Percentiles rank a stretch among this genome's conserved stretches.
These are phyloP conservation scores for Fulmarus glacialis DNA, from an alignment of 2,113 vertebrate species.

Conservation along the genomic window DNA sequence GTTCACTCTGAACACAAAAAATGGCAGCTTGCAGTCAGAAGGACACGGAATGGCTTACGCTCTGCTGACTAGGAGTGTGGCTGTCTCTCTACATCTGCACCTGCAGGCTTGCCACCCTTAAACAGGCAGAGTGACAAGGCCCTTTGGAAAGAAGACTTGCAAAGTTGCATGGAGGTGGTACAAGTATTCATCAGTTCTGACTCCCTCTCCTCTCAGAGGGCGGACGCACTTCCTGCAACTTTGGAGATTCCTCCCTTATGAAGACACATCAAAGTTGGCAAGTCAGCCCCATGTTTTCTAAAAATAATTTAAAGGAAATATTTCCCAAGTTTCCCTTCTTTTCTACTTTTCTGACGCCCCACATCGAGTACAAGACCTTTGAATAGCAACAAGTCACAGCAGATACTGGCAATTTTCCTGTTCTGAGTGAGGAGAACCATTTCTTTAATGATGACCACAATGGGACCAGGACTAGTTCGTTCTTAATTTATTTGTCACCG, in stretches of 20 bases:
- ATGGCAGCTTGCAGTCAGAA: background rate
- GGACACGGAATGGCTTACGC: background rate
- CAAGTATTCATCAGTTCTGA: background rate
- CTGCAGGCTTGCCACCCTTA: background rate
- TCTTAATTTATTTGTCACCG: background rate
- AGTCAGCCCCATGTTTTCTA: background rate
- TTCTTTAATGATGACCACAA: background rate
- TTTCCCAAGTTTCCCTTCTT: background rate
- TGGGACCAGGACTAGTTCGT: background rate
- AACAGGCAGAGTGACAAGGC: background rate
- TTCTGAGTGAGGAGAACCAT: background rate
- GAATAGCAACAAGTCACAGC: background rate
- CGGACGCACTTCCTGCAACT: background rate
- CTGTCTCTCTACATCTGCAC: background rate
- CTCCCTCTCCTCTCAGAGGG: background rate
- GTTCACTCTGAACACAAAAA: background rate
- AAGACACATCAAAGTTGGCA: background rate
- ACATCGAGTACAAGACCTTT: rapidly evolving
- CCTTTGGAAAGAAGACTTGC: background rate
- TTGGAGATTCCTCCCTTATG: background rate
- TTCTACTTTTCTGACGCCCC: background rate
- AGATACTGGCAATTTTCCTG: background rate
- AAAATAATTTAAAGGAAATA: background rate
- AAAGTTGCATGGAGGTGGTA: background rate
- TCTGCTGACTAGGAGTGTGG: background rate